Base-by-base conservation (phyloP, 2,797 vertebrate species). In the Vultur gryphus region DNA sequence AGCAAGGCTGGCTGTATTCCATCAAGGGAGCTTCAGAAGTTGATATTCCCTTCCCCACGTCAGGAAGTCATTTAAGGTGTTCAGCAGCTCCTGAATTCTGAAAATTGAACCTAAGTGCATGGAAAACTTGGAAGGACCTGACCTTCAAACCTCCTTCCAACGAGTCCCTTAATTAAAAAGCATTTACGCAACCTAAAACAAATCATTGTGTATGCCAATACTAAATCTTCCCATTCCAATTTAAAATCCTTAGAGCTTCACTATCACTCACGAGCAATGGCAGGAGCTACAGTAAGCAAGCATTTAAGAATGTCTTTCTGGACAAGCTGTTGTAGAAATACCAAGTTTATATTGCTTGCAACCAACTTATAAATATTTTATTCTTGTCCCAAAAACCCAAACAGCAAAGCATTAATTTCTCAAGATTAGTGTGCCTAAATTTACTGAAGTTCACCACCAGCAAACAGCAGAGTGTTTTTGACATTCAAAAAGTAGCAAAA, bases 121-220 rank as follows among this genome's bases (percentile, higher is more conserved):
- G 73, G 43, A 78, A 76, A 86, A 83, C 23, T 61, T 51, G 54
- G 64, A 92, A 87, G 71, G 72, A 49, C 54, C 44, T 93, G 95
- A 97, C 97, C 97, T 98, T 96, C 97, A 97, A 93, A 66, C 71
- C 89, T 95, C 89, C 76, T 97, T 93, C 87, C 76, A 54, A 79
- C 11, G 58, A 94, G 93, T 96, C 95, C 65, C 94, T 93, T 65
- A 94, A 95, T 93, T 93, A 90, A 95, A 95, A 90, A 95, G 91
- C 96, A 97, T 97, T 98, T 97, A 96, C 94, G 97, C 84, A 97
- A 95, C 95, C 94, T 93, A 97, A 95, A 97, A 51, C 84, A 96
- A 98, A 98, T 97, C 82, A 97, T 86, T 91, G 90, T 44, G 65
- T 82, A 71, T 62, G 78, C 92, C 69, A 35, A 49, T 46, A 87